Evolutionary conservation across 1,140 invertebrate species (phyloP), one percentile per base, ranked within the genome.

Genomic region (Globodera rostochiensis): DNA sequence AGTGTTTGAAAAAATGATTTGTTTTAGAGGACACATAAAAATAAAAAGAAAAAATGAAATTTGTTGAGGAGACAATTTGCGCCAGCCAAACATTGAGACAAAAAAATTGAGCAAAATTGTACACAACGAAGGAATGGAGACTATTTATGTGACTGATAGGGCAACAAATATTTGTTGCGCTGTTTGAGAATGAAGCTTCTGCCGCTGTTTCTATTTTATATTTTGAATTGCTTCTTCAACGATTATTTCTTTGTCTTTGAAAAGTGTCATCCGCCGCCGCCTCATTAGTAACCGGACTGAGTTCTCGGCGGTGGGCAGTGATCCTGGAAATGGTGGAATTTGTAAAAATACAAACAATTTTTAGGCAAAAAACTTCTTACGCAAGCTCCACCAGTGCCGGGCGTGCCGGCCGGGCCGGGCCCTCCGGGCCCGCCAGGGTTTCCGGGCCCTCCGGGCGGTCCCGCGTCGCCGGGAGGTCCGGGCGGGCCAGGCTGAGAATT

Each of bases 401-500:
- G 21, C 19, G n/a, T 45, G 7, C 74, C 74, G 9, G 74, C 15
- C 15, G 6, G 6, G 6, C 47, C 47, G 15, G 74, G 74, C 25
- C 25, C 21, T 1, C 76, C 76, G 36, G 76, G 76, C 1, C 4
- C 69, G 21, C 79, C 79, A 25, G 79, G 76, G n/a, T 80, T 79
- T 73, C 78, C 78, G 50, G 78, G 78, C 19, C 75, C 25, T 80
- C 78, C 78, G 57, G 57, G 50, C 0, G 78, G 78, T 25, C 78
- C 78, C 50, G 50, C 67, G 47, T 73, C 69, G 73, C 82, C 76
- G 3, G 76, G 60, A 4, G 76, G 76, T 25, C 76, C 76, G 57
- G 76, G 76, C 36, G 76, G 76, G 4, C 76, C 76, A 46, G 76
- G 76, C 60, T 77, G 76, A 69, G 76, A 36, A 47, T 77, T 77